Base-by-base conservation (phyloP, 30 jellyfish, hydroid and myxozoan species). In the Pelagia noctiluca region DNA sequence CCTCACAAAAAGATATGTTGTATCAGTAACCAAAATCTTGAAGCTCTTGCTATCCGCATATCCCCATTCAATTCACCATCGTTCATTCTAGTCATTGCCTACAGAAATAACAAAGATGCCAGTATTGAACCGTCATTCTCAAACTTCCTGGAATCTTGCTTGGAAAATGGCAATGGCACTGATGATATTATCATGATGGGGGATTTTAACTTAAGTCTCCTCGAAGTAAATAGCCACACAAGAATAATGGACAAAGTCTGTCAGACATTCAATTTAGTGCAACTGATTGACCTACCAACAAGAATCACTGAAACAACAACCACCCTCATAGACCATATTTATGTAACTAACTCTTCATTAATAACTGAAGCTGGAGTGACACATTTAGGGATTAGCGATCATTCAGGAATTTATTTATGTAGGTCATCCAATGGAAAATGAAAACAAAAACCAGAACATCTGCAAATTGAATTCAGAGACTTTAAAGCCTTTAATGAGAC, bases 161-260 rank as follows among this genome's bases (percentile, higher is more conserved):
- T 69, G 8, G 75, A 69, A 12, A 69, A 69, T 2, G 32, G 68
- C 1, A n/a, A 34, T 69, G 82, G 66, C 21, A 33, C 36, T 33
- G 75, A 38, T 33, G 82, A 69, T 19, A 3, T 69, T 1, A 21
- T 69, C 8, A 26, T 33, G 8, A 69, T 69, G 75, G 82, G 75
- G 8, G 82, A 69, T 66, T 38, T 69, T 33, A 69, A 69, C 19
- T 4, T 69, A 38, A 2, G 36, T 69, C 50, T 0, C 10, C 71
- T 69, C 8, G n/a, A 69, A 7, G 13, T 22, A 1, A 19, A 69
- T 19, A 35, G 36, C 36, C 16, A 29, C 7, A 10, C 82, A 26
- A 69, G 82, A 30, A 3, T 66, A 69, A 22, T 69, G 35, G 82
- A 69, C n/a, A 66, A 69, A 25, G 19, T 33, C 75, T 69, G 82